Evolutionary conservation across 1,140 invertebrate genomes (phyloP), one percentile per base, ranked within the genome.

Genomic region (Archegozetes longisetosus): DNA sequence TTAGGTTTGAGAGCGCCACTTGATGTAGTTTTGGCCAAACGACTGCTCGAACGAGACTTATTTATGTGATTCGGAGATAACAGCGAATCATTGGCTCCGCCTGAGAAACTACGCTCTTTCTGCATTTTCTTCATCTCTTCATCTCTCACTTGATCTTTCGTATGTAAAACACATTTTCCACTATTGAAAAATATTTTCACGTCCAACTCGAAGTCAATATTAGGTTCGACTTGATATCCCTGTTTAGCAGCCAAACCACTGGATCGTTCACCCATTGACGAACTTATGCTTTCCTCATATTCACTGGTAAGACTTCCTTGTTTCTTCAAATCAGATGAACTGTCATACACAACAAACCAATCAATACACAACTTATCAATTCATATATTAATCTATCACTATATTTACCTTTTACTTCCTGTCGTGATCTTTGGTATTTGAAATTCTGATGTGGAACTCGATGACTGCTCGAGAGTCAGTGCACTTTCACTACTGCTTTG

Each of bases 131-230:
- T 62, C 77, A 84, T 81, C 53, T 88, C 86, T 24, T 60, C 52
- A 61, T 76, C 79, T 0, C 73, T 72, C 23, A 76, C 72, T 50
- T 50, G 60, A 69, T 91, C 86, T 72, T 92, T 94, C 0, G 91
- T 94, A 73, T 96, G 91, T 2, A 98, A 75, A 26, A 94, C 88
- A 74, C 92, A 97, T 74, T 95, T 93, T 1, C 92, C 93, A 66
- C 88, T 91, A 69, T 94, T 94, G 55, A 98, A 93, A 60, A 93
- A 81, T 28, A 97, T 89, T 75, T 94, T 94, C 0, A 98, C 85
- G 73, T 96, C 91, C 62, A 97, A 74, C 70, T 96, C 90, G 71
- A 97, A 88, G 71, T 98, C 92, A 61, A 98, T 88, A 67, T 87
- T 94, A 0, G 91, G 92, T 69, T 96, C 91, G 61, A 84, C 6